Conservation (phyloP, 30 jellyfish, hydroid and myxozoan genomes). For the Rhopilema esculentum region DNA sequence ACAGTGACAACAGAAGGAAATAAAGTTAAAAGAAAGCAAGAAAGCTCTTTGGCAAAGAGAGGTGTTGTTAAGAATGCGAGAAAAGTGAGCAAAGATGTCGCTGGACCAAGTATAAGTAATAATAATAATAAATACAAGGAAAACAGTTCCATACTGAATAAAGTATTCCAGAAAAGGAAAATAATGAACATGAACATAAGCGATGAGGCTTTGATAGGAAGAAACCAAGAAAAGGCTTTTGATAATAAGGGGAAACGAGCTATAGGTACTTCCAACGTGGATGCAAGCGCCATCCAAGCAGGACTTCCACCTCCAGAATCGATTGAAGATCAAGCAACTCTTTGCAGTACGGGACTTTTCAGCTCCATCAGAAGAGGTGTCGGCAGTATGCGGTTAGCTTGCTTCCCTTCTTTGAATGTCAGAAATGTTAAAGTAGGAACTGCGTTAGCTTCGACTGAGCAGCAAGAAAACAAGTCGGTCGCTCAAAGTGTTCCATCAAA, state of each 20-base stretch:
- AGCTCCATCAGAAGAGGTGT: slow-evolving; percentile 1
- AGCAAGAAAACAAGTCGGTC: not conserved
- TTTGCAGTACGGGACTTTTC: slow-evolving; percentile 4
- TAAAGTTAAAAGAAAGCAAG: too few species aligned
- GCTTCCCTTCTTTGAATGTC: slow-evolving; percentile 1
- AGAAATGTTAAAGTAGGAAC: slow-evolving; percentile 1
- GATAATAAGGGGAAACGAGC: not conserved
- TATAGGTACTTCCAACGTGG: not conserved
- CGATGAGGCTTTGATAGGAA: not conserved
- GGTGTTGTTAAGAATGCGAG: not conserved
- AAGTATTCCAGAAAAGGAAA: not conserved
- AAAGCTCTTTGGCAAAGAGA: too few species aligned
- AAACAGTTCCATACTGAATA: not conserved
- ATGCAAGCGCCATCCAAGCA: not conserved
- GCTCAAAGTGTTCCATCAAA: not conserved
- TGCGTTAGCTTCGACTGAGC: not conserved
- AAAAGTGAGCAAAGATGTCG: not conserved
- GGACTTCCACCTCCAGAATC: not conserved
- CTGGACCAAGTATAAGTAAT: not conserved
- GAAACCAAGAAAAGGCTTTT: not conserved
- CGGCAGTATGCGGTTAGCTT: not conserved
- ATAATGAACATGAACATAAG: not conserved
- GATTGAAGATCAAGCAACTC: not conserved
- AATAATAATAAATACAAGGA: not conserved
- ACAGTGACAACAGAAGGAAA: not conserved